Percentiles rank a stretch among this genome's conserved stretches.
phyloP scores from a whole-genome alignment of 1,140 invertebrate genomes.

The Ceratina australensis region DNA sequence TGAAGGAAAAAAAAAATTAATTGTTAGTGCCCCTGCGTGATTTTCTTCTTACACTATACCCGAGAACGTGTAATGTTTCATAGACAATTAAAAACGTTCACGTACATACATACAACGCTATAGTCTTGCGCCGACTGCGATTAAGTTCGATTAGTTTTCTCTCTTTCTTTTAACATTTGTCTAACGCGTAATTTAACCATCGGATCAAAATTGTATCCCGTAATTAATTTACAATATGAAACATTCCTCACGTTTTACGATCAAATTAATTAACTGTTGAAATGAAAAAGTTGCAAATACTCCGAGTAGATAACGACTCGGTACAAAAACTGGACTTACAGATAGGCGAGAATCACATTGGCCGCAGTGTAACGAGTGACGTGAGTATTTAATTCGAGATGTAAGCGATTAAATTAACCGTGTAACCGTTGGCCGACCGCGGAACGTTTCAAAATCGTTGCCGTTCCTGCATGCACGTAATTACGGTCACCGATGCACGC shows the following conservation, averaged over 20 bases:
- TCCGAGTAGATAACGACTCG: constrained; percentile 58
- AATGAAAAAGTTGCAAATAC: constrained; percentile 61
- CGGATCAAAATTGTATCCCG: constrained; percentile 23
- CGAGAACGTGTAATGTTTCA: background rate
- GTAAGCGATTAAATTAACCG: no score
- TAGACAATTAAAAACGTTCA: background rate
- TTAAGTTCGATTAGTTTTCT: background rate
- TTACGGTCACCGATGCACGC: no score
- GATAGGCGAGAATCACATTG: constrained; percentile 63
- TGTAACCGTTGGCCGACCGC: no score
- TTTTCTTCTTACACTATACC: constrained; percentile 20
- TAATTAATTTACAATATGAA: constrained; percentile 8
- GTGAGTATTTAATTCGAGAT: constrained; percentile 46
- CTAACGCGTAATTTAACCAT: background rate
- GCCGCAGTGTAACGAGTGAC: constrained; percentile 29
- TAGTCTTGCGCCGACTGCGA: constrained; percentile 15
- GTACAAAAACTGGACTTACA: constrained; percentile 59
- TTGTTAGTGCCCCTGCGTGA: constrained; percentile 53
- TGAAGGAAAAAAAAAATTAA: constrained; percentile 65
- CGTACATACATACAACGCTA: background rate
- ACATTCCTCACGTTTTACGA: background rate
- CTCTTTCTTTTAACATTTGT: background rate
- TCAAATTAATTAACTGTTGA: background rate
- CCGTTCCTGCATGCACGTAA: no score
- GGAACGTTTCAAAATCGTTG: background rate